Evolutionary conservation across 2,888 invertebrate species (phyloP).

Genomic region (Acanthoscelides obtectus): DNA sequence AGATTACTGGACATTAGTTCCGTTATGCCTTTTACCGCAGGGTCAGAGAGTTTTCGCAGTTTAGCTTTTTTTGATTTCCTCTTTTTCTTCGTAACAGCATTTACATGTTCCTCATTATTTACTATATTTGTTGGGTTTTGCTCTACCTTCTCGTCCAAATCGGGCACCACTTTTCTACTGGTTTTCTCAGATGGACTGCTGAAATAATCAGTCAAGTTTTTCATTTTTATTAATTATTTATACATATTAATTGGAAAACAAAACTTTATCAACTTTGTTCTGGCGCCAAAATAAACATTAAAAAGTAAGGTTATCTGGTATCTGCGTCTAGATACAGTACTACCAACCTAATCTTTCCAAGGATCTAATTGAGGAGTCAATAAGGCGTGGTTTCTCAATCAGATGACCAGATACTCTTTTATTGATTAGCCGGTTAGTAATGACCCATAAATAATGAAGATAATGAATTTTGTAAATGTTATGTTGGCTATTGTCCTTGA

Average conservation of each 20-base stretch:
- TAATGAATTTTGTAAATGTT: too few relatives aligned
- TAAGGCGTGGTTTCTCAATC: too few relatives aligned
- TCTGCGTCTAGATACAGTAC: too few relatives aligned
- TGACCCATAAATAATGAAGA: too few relatives aligned
- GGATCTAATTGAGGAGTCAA: too few relatives aligned
- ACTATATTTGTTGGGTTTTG: background rate
- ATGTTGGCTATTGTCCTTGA: too few relatives aligned
- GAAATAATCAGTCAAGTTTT: conserved; percentile 27
- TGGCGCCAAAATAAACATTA: background rate
- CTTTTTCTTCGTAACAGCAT: conserved; percentile 4
- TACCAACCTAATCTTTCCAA: too few relatives aligned
- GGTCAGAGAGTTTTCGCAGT: conserved; percentile 24
- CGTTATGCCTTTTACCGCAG: conserved; percentile 24
- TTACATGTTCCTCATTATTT: background rate
- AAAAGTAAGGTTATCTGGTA: background rate
- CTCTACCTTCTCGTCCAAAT: background rate
- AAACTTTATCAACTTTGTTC: background rate
- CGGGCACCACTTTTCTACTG: background rate
- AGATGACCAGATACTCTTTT: too few relatives aligned
- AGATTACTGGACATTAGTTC: conserved; percentile 25
- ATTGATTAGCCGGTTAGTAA: too few relatives aligned
- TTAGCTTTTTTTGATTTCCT: conserved; percentile 16
- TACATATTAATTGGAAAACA: background rate
- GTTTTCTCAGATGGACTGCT: conserved; percentile 14
- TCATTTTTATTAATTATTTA: conserved; percentile 11